Evolutionary conservation across 2,797 vertebrate species (phyloP), one percentile per base, ranked within the genome.

Genomic region (Nyctibius grandis): DNA sequence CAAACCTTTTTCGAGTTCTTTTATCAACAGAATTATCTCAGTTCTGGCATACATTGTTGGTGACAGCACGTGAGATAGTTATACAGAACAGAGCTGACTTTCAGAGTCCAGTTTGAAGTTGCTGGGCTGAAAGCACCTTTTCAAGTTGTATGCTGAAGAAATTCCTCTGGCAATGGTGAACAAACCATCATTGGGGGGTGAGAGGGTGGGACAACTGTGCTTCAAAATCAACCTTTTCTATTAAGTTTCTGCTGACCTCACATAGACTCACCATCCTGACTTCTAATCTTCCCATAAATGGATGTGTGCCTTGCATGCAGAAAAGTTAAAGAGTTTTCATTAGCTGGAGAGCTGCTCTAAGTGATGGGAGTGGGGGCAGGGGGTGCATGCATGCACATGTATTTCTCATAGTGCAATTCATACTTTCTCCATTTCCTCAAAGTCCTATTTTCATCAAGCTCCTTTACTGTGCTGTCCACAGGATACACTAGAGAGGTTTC

Each of bases 271-370:
- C n/a, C 63, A 13, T 63, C 47, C 76, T 86, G 51, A 50, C 59
- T 95, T 54, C 65, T 89, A 36, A 9, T 65, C 79, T 91, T 90
- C 40, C 96, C 94, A 42, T 84, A 76, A 81, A 86, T 65, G 87
- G 87, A 10, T 83, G 48, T 44, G 40, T 83, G 64, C 64, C 38
- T 67, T 61, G 76, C 51, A 57, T 57, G 68, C 63, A 72, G 53
- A 70, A 36, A 61, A 72, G 18, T 47, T 59, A 22, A 26, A 73
- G 70, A 86, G 26, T 48, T 53, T 72, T 34, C 61, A 4, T 63
- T 44, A 63, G 59, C 73, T 72, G 77, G 73, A 38, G 63, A 83
- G 59, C 64, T 65, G 89, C 73, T 76, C 38, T 3, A 8, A 40
- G 76, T 34, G 59, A 54, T 78, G 61, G 85, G 53, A 63, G 69